Percentiles rank a stretch among this genome's conserved stretches.
These are phyloP conservation scores for Lissocephala sabroskyi DNA, from an alignment of 2,888 invertebrate genomes.

Conservation along the genomic window DNA sequence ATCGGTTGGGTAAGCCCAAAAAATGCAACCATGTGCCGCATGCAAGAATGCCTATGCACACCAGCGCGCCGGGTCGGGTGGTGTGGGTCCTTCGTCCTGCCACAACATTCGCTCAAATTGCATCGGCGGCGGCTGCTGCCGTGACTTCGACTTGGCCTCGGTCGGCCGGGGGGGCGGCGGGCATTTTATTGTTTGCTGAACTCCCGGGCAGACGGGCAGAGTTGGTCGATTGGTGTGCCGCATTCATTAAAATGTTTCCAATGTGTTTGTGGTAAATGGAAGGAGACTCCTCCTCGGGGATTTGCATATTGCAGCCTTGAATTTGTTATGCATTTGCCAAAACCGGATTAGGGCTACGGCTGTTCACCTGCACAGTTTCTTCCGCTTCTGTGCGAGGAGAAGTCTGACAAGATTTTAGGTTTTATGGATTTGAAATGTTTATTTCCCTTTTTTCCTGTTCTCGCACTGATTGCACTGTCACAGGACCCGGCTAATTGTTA, in stretches of 20 bases:
- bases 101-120: constrained; percentile 58
- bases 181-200: constrained; percentile 45
- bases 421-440: too few species aligned
- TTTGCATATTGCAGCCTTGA: neutral
- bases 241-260: constrained; percentile 66
- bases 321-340: too few species aligned
- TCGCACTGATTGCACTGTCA: too few species aligned
- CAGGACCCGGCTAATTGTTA: constrained; percentile 47
- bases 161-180: neutral
- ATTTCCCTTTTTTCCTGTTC: too few species aligned
- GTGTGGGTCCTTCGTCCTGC: constrained; percentile 20
- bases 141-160: neutral
- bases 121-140: constrained; percentile 29
- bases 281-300: constrained; percentile 15
- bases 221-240: constrained; percentile 33
- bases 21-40: constrained; percentile 61
- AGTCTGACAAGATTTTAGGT: too few species aligned
- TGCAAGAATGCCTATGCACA: constrained; percentile 60
- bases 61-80: neutral
- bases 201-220: neutral
- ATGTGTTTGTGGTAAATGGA: constrained; percentile 65
- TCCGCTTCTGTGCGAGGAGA: too few species aligned
- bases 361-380: too few species aligned
- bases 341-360: too few species aligned
- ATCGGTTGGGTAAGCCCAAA: constrained; percentile 45